Percentiles rank a stretch among this genome's conserved stretches.
phyloP scores from a whole-genome alignment of 2,797 vertebrate species.

The Calcarius lapponicus region DNA sequence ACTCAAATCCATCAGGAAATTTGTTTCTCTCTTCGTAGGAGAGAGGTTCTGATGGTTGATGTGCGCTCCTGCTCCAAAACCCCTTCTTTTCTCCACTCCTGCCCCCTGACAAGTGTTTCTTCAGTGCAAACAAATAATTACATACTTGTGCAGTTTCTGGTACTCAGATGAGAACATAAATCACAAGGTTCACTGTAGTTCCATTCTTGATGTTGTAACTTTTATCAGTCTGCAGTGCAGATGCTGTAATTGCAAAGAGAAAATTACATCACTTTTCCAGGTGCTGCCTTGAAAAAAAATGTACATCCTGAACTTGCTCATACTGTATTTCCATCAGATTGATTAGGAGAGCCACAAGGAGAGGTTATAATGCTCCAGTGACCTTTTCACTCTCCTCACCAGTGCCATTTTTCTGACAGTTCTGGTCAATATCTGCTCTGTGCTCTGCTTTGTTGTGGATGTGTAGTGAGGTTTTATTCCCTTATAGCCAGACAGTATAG shows the following conservation, averaged over 20 bases:
- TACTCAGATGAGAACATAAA: neutral
- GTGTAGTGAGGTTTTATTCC: neutral
- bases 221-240: neutral
- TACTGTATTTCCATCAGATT: neutral
- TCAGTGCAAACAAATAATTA: neutral
- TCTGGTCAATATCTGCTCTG: neutral
- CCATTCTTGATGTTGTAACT: neutral
- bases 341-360: neutral
- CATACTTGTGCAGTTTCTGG: neutral
- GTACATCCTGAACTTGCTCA: neutral
- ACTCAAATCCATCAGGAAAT: neutral
- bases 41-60: neutral
- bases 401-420: neutral
- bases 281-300: neutral
- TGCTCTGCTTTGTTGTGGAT: neutral
- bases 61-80: neutral
- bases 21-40: neutral
- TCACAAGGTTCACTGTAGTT: neutral
- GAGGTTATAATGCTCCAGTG: neutral
- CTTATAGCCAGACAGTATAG: accelerated
- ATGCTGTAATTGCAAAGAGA: neutral
- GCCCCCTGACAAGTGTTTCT: neutral
- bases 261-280: neutral
- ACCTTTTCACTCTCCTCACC: neutral
- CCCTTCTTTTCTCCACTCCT: neutral